These are phyloP conservation scores for Liolophura sinensis DNA, from an alignment of 1,140 invertebrate genomes.

Conservation along the genomic window DNA sequence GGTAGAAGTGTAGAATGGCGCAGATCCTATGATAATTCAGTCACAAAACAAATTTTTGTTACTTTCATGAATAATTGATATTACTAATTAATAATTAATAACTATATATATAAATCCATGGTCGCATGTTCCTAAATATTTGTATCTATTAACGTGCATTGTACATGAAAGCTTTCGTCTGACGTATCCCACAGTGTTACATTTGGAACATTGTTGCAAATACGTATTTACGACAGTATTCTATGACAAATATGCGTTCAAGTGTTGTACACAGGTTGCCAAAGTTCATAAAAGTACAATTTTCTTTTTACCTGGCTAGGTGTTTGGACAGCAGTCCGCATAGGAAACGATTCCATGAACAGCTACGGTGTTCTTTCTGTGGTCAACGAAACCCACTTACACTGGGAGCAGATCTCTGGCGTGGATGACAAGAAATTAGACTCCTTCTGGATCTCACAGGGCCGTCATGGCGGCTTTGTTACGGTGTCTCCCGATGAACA, in stretches of 20 bases:
- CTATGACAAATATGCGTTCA: neutral
- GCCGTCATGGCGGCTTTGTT: constrained; percentile 38
- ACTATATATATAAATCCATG: too few species aligned
- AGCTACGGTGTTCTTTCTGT: constrained; percentile 84
- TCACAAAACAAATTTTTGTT: too few species aligned
- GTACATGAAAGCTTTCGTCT: too few species aligned
- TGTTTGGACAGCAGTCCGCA: constrained; percentile 61
- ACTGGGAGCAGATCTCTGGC: constrained; percentile 85
- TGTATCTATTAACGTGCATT: too few species aligned
- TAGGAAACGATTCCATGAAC: constrained; percentile 62
- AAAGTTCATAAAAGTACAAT: neutral
- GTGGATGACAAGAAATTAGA: constrained; percentile 26
- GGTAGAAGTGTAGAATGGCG: too few species aligned
- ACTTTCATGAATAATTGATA: too few species aligned
- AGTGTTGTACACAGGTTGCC: neutral
- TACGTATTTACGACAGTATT: too few species aligned
- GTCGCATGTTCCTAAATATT: too few species aligned
- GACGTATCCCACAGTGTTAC: too few species aligned
- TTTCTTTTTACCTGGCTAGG: constrained; percentile 22
- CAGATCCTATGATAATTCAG: too few species aligned
- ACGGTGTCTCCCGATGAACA: constrained; percentile 12
- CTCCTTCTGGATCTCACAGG: constrained; percentile 39
- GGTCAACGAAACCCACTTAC: constrained; percentile 83
- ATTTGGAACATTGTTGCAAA: too few species aligned
- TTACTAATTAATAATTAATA: too few species aligned